Evolutionary conservation across 1,140 invertebrate genomes (phyloP).

Genomic region (Argopecten irradians): DNA sequence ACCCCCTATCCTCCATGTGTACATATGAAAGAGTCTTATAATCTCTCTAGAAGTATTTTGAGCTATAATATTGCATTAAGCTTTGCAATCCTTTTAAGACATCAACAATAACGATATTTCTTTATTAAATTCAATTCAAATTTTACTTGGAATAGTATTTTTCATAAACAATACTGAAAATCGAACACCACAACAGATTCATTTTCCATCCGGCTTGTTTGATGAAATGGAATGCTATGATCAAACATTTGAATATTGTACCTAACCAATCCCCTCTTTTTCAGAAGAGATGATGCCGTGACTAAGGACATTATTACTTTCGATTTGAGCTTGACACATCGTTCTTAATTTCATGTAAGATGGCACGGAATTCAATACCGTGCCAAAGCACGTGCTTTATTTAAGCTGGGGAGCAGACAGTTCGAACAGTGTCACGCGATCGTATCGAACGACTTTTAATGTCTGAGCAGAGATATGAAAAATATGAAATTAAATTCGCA

Average conservation of each 20-base stretch:
- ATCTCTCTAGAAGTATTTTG: too few relatives aligned
- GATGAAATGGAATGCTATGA: background rate
- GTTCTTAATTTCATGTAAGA: background rate
- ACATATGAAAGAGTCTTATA: too few relatives aligned
- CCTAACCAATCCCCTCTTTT: background rate
- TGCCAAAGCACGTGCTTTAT: conserved; percentile 15
- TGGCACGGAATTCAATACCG: background rate
- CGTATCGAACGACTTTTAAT: background rate
- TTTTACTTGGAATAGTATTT: too few relatives aligned
- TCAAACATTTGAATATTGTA: background rate
- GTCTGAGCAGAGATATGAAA: background rate
- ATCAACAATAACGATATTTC: too few relatives aligned
- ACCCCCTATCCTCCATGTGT: too few relatives aligned
- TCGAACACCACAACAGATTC: too few relatives aligned
- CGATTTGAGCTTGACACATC: background rate
- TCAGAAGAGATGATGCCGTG: background rate
- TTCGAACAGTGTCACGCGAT: background rate
- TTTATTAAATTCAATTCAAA: too few relatives aligned
- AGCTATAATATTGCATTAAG: too few relatives aligned
- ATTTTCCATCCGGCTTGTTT: background rate
- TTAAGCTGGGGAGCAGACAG: background rate
- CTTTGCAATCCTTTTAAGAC: too few relatives aligned
- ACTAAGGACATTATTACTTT: background rate
- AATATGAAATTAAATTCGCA: conserved; percentile 2
- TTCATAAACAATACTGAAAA: too few relatives aligned